Evolutionary conservation across 2,113 vertebrate genomes (phyloP).

Genomic region (Lepisosteus oculatus): DNA sequence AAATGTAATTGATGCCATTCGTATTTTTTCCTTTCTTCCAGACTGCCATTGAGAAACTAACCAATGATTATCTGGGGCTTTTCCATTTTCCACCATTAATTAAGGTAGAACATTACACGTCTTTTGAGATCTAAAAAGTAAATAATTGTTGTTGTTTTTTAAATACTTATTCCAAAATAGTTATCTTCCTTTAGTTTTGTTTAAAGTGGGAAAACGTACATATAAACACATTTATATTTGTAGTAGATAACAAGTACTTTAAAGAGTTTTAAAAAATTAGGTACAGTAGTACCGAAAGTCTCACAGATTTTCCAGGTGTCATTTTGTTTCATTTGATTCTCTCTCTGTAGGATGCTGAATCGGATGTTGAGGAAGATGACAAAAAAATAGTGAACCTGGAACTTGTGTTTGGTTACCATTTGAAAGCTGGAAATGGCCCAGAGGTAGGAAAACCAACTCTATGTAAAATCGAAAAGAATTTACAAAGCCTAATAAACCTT

Average conservation of each 20-base stretch:
- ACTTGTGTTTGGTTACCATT: conserved; percentile 94
- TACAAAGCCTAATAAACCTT: too few relatives aligned
- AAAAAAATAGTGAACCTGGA: conserved; percentile 87
- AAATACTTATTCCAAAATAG: too few relatives aligned
- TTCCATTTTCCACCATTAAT: conserved; percentile 93
- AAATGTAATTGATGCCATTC: conserved; percentile 15
- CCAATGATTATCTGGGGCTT: conserved; percentile 86
- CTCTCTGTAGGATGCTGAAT: conserved; percentile 66
- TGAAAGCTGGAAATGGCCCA: conserved; percentile 82
- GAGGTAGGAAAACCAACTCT: conserved; percentile 64
- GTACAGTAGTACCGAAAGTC: too few relatives aligned
- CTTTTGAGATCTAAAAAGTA: too few relatives aligned
- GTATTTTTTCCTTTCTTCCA: conserved; percentile 51
- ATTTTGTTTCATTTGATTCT: not conserved
- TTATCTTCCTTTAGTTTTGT: too few relatives aligned
- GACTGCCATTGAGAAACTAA: conserved; percentile 91
- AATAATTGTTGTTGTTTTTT: too few relatives aligned
- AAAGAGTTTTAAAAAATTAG: too few relatives aligned
- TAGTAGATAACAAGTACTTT: too few relatives aligned
- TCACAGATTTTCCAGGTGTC: too few relatives aligned
- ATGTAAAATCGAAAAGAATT: too few relatives aligned
- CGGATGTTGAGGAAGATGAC: conserved; percentile 71
- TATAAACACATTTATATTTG: too few relatives aligned
- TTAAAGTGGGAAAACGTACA: too few relatives aligned
- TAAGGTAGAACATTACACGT: conserved; percentile 65